phyloP scores from a whole-genome alignment of 2,888 invertebrate genomes.

The Lasioglossum calceatum region DNA sequence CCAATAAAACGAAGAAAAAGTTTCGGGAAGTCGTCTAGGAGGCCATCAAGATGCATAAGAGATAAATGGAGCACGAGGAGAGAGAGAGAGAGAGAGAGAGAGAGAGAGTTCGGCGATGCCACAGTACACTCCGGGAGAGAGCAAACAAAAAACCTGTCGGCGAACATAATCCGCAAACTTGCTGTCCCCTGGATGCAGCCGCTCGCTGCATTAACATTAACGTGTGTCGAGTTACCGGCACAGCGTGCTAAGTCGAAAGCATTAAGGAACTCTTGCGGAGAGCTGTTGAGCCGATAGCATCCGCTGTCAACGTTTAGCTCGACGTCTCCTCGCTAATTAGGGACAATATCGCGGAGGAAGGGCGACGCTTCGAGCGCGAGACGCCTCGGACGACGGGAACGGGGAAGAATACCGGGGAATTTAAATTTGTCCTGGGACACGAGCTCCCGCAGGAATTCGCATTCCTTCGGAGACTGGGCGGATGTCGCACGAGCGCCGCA shows the following conservation, averaged over 20 bases:
- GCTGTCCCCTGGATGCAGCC: constrained; percentile 19
- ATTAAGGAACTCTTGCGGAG: constrained; percentile 35
- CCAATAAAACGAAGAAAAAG: constrained; percentile 1
- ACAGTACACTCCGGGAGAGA: background rate
- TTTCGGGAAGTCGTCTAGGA: background rate
- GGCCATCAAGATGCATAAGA: constrained; percentile 3
- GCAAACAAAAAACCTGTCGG: constrained; percentile 43
- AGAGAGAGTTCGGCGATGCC: background rate
- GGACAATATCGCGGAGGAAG: background rate
- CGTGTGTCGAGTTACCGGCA: constrained; percentile 31
- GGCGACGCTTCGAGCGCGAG: background rate
- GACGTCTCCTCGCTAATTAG: constrained; percentile 4
- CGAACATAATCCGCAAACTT: constrained; percentile 46
- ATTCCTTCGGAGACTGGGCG: background rate
- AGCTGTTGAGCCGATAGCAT: background rate
- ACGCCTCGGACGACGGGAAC: background rate
- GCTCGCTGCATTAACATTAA: constrained; percentile 43
- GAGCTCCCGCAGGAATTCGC: background rate
- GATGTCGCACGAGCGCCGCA: background rate
- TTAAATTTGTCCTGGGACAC: background rate
- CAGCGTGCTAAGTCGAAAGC: constrained; percentile 9
- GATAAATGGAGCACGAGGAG: background rate
- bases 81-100: background rate
- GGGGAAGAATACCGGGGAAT: background rate
- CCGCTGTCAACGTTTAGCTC: constrained; percentile 17